These are phyloP conservation scores for Stegostoma tigrinum DNA, from an alignment of 2,113 vertebrate species.

Conservation along the genomic window DNA sequence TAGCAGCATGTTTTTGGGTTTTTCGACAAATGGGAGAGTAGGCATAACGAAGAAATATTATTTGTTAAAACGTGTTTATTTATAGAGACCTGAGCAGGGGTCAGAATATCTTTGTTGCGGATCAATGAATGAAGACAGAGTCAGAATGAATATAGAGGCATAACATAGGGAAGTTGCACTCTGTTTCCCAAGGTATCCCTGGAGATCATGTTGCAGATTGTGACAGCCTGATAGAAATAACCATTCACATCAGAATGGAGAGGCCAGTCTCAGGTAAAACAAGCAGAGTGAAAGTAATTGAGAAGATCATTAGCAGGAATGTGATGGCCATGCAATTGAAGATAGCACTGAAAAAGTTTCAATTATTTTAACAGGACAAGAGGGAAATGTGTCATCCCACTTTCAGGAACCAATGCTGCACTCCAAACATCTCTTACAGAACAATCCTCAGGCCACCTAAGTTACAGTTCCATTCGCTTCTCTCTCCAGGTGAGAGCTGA, in stretches of 20 bases:
- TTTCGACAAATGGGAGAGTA: no score
- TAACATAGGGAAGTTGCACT: neutral
- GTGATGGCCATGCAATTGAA: neutral
- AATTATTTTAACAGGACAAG: neutral
- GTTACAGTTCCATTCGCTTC: neutral
- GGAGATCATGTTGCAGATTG: neutral
- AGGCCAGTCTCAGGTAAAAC: neutral
- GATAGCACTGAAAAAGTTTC: neutral
- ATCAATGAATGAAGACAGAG: neutral
- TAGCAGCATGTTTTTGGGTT: neutral
- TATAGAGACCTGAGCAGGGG: neutral
- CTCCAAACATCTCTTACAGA: neutral
- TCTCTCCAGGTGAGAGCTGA: neutral
- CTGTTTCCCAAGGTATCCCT: neutral
- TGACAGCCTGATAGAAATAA: neutral
- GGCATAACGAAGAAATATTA: no score
- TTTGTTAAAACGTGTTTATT: neutral
- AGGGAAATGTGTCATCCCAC: neutral
- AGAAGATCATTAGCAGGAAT: neutral
- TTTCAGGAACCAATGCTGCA: neutral
- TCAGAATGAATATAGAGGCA: neutral
- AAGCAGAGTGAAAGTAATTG: neutral
- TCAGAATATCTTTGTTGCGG: neutral
- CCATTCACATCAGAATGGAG: neutral
- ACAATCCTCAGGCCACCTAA: neutral